Percentiles rank a stretch among this genome's conserved stretches.
These are phyloP conservation scores for Caracal caracal DNA, from an alignment of 2,113 vertebrate species.

Conservation along the genomic window DNA sequence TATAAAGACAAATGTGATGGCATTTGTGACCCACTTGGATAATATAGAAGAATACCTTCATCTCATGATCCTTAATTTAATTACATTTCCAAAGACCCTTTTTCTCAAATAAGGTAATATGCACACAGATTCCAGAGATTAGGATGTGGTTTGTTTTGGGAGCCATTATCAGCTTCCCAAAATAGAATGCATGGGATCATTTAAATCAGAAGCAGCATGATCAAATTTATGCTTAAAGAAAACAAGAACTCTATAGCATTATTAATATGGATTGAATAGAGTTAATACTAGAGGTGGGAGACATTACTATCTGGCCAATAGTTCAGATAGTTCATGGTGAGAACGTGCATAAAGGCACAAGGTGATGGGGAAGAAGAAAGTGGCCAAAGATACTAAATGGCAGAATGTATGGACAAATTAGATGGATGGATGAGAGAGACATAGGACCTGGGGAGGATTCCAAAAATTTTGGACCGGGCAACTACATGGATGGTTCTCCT, in stretches of 20 bases:
- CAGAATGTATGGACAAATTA: background rate
- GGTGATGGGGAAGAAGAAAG: background rate
- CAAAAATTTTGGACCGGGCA: background rate
- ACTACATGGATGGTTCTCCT: background rate
- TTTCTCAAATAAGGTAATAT: background rate
- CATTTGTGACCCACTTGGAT: background rate
- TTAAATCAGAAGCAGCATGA: background rate
- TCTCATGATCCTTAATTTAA: background rate
- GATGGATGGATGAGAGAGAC: background rate
- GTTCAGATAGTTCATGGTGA: background rate
- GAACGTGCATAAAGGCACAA: background rate
- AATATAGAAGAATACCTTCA: background rate
- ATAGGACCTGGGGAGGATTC: background rate
- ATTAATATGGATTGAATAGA: background rate
- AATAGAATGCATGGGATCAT: background rate
- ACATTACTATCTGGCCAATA: background rate
- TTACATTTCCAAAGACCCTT: background rate
- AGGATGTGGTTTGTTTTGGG: background rate
- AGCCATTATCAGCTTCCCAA: background rate
- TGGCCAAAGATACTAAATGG: background rate
- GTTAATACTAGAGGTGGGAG: background rate
- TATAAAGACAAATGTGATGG: background rate
- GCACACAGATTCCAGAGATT: background rate
- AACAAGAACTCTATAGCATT: background rate
- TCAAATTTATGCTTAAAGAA: background rate